These are phyloP conservation scores for Melipona bicolor DNA, from an alignment of 2,888 invertebrate species.

Conservation along the genomic window DNA sequence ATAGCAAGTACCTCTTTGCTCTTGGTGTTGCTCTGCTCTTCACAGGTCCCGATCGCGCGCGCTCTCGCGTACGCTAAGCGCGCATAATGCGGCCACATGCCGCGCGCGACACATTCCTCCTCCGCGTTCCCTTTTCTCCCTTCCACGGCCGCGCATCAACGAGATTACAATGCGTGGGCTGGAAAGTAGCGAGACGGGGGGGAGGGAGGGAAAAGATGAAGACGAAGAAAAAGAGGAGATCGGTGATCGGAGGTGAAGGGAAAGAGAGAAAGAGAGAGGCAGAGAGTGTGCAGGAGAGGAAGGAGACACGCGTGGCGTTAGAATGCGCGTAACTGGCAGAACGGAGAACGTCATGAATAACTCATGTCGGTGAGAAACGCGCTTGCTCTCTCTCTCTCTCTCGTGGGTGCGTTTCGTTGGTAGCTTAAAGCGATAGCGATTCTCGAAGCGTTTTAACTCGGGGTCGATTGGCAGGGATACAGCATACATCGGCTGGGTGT, in stretches of 20 bases:
- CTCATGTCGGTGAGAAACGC: conserved; percentile 53
- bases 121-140: conserved; percentile 7
- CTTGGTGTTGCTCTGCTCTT: not conserved
- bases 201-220: conserved; percentile 17
- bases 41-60: conserved; percentile 37
- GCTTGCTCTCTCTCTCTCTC: conserved; percentile 43
- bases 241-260: not conserved
- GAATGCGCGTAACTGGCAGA: conserved; percentile 61
- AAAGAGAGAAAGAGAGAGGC: not conserved
- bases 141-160: conserved; percentile 32
- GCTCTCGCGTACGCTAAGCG: conserved; percentile 22
- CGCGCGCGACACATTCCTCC: conserved; percentile 43
- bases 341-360: conserved; percentile 62
- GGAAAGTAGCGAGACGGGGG: conserved; percentile 9
- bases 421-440: conserved; percentile 22
- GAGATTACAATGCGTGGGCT: conserved; percentile 52
- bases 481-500: not conserved
- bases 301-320: conserved; percentile 51
- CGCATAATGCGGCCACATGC: conserved; percentile 40
- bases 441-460: conserved; percentile 1
- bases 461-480: conserved; percentile 6
- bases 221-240: conserved; percentile 13
- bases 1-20: conserved; percentile 14
- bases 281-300: not conserved
- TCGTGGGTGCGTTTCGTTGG: conserved; percentile 44